Evolutionary conservation across 2,888 invertebrate genomes (phyloP).

Genomic region (Adelognathus sp.): DNA sequence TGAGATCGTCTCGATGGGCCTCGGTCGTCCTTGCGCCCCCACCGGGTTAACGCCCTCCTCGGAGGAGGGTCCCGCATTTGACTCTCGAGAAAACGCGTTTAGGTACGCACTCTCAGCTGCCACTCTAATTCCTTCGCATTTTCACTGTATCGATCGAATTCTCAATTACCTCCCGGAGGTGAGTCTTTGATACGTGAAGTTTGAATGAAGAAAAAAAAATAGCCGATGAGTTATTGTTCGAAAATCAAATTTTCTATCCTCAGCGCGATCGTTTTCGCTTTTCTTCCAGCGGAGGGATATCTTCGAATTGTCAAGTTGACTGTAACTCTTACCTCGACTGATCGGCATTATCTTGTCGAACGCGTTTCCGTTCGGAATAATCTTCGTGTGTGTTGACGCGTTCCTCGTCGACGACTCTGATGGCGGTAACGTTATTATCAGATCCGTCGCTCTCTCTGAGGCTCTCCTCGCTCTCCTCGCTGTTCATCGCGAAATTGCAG

Average conservation of each 20-base stretch:
- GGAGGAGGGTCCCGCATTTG: slow-evolving; percentile 28
- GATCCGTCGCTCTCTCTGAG: slow-evolving; percentile 54
- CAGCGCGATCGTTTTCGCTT: too few species aligned
- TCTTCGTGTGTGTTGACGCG: slow-evolving; percentile 26
- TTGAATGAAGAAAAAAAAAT: too few species aligned
- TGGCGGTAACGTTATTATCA: slow-evolving; percentile 45
- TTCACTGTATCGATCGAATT: too few species aligned
- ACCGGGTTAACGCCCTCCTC: slow-evolving; percentile 61
- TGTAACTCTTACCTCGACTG: slow-evolving; percentile 33
- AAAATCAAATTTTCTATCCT: too few species aligned
- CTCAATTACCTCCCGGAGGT: too few species aligned
- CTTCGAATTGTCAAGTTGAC: too few species aligned
- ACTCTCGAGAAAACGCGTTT: slow-evolving; percentile 3
- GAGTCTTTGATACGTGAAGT: too few species aligned
- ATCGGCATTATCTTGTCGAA: slow-evolving; percentile 17
- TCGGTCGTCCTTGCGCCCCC: slow-evolving; percentile 59
- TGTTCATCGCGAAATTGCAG: slow-evolving; percentile 59
- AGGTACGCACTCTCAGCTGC: too few species aligned
- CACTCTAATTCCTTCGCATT: too few species aligned
- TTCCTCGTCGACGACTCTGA: slow-evolving; percentile 28
- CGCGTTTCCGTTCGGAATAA: slow-evolving; percentile 22
- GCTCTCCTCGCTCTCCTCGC: slow-evolving; percentile 56
- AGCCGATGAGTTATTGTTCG: too few species aligned
- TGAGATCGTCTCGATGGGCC: slow-evolving; percentile 47
- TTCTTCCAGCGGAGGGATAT: too few species aligned